Base-by-base conservation (phyloP, 1,140 invertebrate species). In the Drosophila eugracilis region DNA sequence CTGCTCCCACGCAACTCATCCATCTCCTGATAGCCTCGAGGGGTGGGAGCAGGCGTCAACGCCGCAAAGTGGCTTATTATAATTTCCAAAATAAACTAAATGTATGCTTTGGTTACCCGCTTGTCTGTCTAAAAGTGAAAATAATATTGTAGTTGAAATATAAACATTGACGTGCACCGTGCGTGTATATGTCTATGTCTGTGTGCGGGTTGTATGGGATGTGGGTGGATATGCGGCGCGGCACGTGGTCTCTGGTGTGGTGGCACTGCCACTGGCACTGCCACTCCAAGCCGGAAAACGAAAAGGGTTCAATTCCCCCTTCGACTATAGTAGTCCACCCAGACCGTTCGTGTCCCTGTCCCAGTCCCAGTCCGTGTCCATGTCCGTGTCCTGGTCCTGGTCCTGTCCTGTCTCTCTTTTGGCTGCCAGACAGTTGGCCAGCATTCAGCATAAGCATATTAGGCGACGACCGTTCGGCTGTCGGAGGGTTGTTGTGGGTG, bases 141-240 rank as follows among this genome's bases (percentile, higher is more conserved):
- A 86, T 81, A 88, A 75, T 86, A 88, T 74, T 81, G 67, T 81
- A 70, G 62, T 74, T 81, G 60, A 80, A 69, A 66, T 77, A 80
- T 85, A 75, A 79, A 75, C 76, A 85, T 69, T 65, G 71, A 45
- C 59, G 55, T 58, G 57, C 54, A 6, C 39, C 19, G 14, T 4
- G n/a, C 5, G 9, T 55, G 7, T 22, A 45, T 26, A 15, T 34
- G 30, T 32, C 30, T 12, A 19, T n/a, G 55, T 59, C 7, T 44
- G 17, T 36, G 14, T 30, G 50, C 14, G 53, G 57, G 4, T 19
- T 36, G 28, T 5, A 19, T 47, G 41, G 15, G 14, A 15, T 3
- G 15, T 22, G 34, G 19, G 5, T 53, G 34, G 1, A 7, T 28
- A 26, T 26, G 28, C 21, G 45, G 15, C 17, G 24, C 9, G 52